phyloP scores from a whole-genome alignment of 2,888 invertebrate genomes.

The Meteorus colon region DNA sequence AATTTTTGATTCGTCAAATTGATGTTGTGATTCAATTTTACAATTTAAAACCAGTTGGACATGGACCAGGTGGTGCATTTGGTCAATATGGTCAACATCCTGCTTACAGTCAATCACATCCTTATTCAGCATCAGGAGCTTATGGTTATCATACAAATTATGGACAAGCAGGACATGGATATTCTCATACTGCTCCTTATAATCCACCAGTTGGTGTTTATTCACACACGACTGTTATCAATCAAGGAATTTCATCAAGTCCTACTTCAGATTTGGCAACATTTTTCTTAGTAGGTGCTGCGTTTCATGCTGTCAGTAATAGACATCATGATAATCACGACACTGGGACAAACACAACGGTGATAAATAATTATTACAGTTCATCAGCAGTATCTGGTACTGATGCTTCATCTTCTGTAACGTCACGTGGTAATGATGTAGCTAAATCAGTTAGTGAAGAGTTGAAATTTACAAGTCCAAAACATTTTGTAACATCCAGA shows the following conservation, averaged over 20 bases:
- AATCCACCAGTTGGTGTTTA: constrained; percentile 55
- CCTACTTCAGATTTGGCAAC: constrained; percentile 52
- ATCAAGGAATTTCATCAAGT: too few relatives aligned
- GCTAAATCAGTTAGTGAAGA: constrained; percentile 32
- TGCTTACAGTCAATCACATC: too few relatives aligned
- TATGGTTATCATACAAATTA: not conserved
- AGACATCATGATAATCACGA: too few relatives aligned
- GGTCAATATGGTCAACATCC: too few relatives aligned
- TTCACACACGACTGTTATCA: constrained; percentile 53
- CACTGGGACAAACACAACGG: not conserved
- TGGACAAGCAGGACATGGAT: constrained; percentile 38
- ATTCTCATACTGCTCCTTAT: constrained; percentile 51
- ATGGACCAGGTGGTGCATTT: too few relatives aligned
- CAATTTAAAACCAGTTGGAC: too few relatives aligned
- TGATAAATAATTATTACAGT: constrained; percentile 38
- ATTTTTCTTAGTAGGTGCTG: constrained; percentile 59
- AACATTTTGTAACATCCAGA: constrained; percentile 75
- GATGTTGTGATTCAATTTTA: too few relatives aligned
- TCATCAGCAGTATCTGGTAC: constrained; percentile 54
- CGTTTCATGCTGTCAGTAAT: constrained; percentile 48
- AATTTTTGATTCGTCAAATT: too few relatives aligned
- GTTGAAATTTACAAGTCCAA: constrained; percentile 58
- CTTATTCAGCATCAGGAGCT: too few relatives aligned
- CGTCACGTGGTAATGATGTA: not conserved
- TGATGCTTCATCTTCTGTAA: constrained; percentile 46